Evolutionary conservation across 2,888 invertebrate genomes (phyloP), one percentile per base, ranked within the genome.

Genomic region (Chaitophorus viminalis): DNA sequence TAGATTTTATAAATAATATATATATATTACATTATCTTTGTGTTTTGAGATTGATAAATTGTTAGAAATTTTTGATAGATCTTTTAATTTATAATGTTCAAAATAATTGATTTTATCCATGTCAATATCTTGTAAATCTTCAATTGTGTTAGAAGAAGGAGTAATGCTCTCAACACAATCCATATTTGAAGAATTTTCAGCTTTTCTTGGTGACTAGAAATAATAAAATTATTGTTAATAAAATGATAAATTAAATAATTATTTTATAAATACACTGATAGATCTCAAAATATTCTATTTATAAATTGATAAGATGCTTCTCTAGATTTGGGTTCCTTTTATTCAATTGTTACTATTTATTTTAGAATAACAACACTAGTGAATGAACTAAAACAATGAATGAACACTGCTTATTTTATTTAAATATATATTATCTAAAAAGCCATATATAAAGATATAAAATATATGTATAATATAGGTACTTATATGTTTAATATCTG

Each of bases 31-130:
- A n/a, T 87, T 31, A 8, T 81, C 31, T 81, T 31, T 87, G 75
- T 17, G 74, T 9, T 31, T 74, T 11, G 74, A 31, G 65, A 87
- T 87, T 74, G 74, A 31, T 60, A 87, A 81, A 74, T 31, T 74
- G 33, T 87, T 87, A 65, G 87, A 87, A 33, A 18, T 60, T 65
- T 81, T 65, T 46, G 74, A 81, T 31, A 74, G 74, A 74, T 87
- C 87, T 72, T 87, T 87, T 21, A 70, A 87, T 65, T 81, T 87
- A 46, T 81, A 87, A 74, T 87, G 39, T 75, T 87, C 81, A 65
- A 74, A 81, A 72, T 81, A 65, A 8, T 81, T 79, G 21, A 75
- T 65, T 81, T 81, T 39, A 74, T 87, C 87, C 3, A 25, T 1
- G 9, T 75, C 46, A 31, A 87, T 75, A 81, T 87, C 87, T 81